Base-by-base conservation (phyloP, 1,140 invertebrate species). In the Drosophila mauritiana region DNA sequence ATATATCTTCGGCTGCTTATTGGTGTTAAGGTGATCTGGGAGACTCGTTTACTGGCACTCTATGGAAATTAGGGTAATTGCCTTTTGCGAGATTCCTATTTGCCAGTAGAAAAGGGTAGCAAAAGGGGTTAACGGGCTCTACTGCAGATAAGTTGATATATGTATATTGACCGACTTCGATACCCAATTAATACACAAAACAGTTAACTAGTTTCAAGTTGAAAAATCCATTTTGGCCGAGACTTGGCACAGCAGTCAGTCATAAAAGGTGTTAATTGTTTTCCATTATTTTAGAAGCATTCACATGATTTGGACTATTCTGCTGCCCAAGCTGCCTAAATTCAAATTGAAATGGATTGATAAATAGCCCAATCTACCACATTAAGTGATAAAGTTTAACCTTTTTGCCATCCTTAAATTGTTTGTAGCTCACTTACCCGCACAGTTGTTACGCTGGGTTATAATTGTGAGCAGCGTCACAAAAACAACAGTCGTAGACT, bases 1-100 rank as follows among this genome's bases (percentile, higher is more conserved):
- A 20, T 43, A 34, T 63, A 63, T 73, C 73, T 70, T 57, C 52
- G 43, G 63, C 34, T 67, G 78, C 53, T 75, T 61, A 45, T 52
- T 59, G 46, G 42, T 51, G 43, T 53, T 49, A 10, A 42, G 59
- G 55, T 56, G 68, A 85, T 68, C 68, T 52, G 36, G 39, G 58
- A 45, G 75, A 72, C 79, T 83, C 79, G 59, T 73, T 49, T 37
- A 48, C 39, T 62, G 59, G 22, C 69, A 74, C 49, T 53, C 73
- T 45, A 78, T 82, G 79, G 77, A 73, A 82, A 86, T 88, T 78
- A 72, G 51, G 64, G 74, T 70, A 85, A 85, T 85, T 85, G 73
- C 55, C 27, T 56, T 85, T 80, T 80, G 85, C 63, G 76, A 76
- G 54, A 34, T 68, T 25, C 80, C 53, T 74, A 55, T 70, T 59